These are phyloP conservation scores for Bhutanitis thaidina DNA, from an alignment of 2,888 invertebrate species.

Conservation along the genomic window DNA sequence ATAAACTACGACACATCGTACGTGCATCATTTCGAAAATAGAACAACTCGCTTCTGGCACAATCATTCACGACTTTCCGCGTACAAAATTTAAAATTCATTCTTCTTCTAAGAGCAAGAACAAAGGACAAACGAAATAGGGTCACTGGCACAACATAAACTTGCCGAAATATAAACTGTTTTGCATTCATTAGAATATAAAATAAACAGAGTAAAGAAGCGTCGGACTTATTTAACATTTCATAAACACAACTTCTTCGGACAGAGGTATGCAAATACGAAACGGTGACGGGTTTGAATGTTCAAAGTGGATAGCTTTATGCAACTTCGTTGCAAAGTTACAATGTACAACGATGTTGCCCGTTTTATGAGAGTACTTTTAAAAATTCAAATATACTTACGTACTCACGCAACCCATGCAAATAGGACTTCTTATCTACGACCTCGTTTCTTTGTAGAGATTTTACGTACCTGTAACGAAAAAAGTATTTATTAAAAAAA, in stretches of 20 bases:
- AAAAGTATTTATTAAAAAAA: neutral
- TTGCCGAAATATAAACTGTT: neutral
- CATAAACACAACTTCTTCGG: neutral
- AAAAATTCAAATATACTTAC: neutral
- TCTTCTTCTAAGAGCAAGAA: neutral
- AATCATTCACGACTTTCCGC: neutral
- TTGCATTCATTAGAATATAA: conserved; percentile 12
- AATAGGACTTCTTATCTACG: neutral
- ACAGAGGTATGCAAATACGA: conserved; percentile 13
- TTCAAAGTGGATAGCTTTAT: neutral
- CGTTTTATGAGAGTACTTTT: neutral
- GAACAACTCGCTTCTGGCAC: neutral
- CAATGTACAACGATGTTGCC: neutral
- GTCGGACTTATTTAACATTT: conserved; percentile 4
- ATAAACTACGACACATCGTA: neutral
- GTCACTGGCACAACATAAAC: neutral
- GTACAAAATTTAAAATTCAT: neutral
- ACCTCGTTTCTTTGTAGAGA: no score
- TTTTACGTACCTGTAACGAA: conserved; percentile 2
- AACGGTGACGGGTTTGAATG: neutral
- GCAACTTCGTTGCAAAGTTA: neutral
- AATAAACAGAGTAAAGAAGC: neutral
- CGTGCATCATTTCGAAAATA: neutral
- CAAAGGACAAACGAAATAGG: neutral
- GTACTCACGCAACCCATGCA: neutral